A percentile compares a stretch with the other conserved stretches of the same genome.
These are phyloP conservation scores for Camponotus floridanus DNA, from an alignment of 1,140 invertebrate genomes.

Conservation along the genomic window DNA sequence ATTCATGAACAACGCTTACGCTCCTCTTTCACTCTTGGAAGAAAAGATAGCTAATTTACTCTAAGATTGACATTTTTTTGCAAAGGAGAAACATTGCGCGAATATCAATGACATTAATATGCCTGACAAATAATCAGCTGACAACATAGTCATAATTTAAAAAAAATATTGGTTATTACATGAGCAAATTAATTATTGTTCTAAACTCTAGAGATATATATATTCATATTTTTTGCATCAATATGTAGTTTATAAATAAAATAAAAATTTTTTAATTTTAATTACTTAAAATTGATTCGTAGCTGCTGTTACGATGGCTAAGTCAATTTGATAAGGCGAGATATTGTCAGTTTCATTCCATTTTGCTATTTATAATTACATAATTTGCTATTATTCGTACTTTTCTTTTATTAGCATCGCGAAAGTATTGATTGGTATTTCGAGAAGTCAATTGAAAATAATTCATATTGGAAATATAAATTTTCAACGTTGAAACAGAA, in stretches of 20 bases:
- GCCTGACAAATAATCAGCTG: background rate
- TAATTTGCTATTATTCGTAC: conserved; percentile 55
- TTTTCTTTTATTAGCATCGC: background rate
- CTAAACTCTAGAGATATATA: background rate
- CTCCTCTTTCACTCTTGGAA: conserved; percentile 33
- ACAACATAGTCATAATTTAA: background rate
- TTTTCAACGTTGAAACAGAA: background rate
- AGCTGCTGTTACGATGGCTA: conserved; percentile 41
- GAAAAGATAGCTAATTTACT: conserved; percentile 55
- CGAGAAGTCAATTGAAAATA: conserved; percentile 36
- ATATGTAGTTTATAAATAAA: background rate
- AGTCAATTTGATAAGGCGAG: conserved; percentile 41
- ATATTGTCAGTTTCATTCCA: background rate
- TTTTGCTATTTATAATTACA: conserved; percentile 41
- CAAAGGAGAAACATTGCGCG: conserved; percentile 11
- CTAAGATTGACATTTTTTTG: background rate
- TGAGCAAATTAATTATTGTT: background rate
- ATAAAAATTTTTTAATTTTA: background rate
- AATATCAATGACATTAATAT: background rate
- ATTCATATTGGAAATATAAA: conserved; percentile 52
- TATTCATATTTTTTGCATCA: background rate
- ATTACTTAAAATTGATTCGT: conserved; percentile 17
- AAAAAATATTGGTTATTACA: background rate
- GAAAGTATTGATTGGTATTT: conserved; percentile 35
- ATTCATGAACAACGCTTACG: conserved; percentile 78